phyloP scores from a whole-genome alignment of 2,888 invertebrate species.

The Hydroisotoma schaefferi region DNA sequence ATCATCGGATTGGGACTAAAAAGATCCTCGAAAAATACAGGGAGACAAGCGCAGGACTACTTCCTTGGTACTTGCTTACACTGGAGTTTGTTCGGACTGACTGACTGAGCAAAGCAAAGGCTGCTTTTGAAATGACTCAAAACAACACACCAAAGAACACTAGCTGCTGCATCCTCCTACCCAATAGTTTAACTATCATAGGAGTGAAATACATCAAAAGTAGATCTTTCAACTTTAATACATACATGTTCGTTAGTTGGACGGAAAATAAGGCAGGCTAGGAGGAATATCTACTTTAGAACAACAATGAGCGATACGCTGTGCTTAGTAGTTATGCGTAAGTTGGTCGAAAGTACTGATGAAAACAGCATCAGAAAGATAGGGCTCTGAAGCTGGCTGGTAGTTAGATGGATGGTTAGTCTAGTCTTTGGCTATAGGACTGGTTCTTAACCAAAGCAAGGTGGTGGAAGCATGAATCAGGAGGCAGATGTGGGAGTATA shows the following conservation, averaged over 20 bases:
- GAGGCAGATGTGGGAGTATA: conserved; percentile 3
- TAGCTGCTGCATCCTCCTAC: not conserved
- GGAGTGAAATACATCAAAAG: not conserved
- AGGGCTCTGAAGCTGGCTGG: not conserved
- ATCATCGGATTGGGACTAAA: no score
- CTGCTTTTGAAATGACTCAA: not conserved
- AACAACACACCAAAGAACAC: no score
- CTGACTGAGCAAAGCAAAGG: conserved; percentile 4
- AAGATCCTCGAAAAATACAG: no score
- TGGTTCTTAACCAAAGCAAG: no score
- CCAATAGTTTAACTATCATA: not conserved
- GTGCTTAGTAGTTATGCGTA: not conserved
- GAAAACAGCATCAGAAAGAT: conserved; percentile 1
- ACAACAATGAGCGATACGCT: conserved; percentile 2
- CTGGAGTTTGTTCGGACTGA: conserved; percentile 3
- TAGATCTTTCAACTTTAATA: conserved; percentile 5
- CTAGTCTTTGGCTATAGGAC: no score
- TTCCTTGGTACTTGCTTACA: not conserved
- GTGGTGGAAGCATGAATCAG: not conserved
- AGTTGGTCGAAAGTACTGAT: not conserved
- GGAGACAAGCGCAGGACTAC: conserved; percentile 3
- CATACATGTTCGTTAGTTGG: no score
- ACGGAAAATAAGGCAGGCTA: no score
- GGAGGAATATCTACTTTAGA: no score
- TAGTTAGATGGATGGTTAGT: no score